phyloP scores from a whole-genome alignment of 2,888 invertebrate genomes.

The Athripsodes cinereus region DNA sequence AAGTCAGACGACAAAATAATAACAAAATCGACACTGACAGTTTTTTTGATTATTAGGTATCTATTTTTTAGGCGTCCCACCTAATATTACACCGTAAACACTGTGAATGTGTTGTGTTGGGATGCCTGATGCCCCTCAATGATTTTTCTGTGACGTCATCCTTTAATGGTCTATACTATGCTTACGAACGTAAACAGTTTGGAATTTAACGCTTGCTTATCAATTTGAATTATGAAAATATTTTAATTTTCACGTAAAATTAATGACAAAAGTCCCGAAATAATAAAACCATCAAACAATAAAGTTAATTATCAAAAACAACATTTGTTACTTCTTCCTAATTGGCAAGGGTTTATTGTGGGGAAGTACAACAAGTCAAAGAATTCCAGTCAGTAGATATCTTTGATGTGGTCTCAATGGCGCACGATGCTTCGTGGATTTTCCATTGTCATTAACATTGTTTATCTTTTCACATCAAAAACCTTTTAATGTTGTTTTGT shows the following conservation, averaged over 20 bases:
- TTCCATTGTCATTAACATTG: slow-evolving; percentile 24
- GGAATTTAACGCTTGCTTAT: too few species aligned
- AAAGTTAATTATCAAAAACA: slow-evolving; percentile 4
- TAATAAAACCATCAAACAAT: slow-evolving; percentile 3
- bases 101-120: too few species aligned
- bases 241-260: neutral
- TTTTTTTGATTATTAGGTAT: too few species aligned
- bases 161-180: too few species aligned
- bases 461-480: slow-evolving; percentile 19
- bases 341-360: neutral
- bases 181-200: too few species aligned
- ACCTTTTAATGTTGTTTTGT: slow-evolving; percentile 7
- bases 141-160: too few species aligned
- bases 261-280: neutral
- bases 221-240: neutral
- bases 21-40: too few species aligned
- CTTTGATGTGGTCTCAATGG: slow-evolving; percentile 24
- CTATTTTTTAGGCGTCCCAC: too few species aligned
- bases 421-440: slow-evolving; percentile 6
- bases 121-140: too few species aligned
- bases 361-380: neutral
- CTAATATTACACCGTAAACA: too few species aligned
- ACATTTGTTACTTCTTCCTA: slow-evolving; percentile 1
- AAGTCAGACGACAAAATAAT: too few species aligned
- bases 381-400: neutral